A percentile compares a stretch with the other conserved stretches of the same genome.
Evolutionary conservation across 2,113 vertebrate genomes (phyloP).

Genomic region (Camarhynchus parvulus): DNA sequence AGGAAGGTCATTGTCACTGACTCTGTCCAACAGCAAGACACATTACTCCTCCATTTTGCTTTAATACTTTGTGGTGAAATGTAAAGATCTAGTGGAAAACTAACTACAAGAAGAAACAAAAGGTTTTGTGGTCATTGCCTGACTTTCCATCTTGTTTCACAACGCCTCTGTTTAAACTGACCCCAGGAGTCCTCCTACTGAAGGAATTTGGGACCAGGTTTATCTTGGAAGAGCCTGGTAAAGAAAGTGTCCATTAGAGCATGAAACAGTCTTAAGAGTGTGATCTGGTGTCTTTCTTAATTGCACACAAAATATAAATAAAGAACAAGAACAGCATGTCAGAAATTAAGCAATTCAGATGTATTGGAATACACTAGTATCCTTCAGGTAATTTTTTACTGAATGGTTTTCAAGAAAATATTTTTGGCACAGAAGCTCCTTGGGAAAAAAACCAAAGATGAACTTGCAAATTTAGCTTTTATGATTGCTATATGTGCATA

Average conservation of each 20-base stretch:
- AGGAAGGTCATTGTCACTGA: background rate
- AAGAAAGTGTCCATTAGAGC: background rate
- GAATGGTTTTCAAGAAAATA: background rate
- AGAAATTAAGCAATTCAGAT: background rate
- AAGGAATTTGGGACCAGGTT: background rate
- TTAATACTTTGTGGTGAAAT: background rate
- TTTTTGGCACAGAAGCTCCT: background rate
- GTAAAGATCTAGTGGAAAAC: background rate
- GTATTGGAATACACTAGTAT: background rate
- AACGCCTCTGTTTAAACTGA: background rate
- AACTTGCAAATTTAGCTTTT: background rate
- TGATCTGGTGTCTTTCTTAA: background rate
- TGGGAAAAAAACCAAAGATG: background rate
- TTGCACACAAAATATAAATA: background rate
- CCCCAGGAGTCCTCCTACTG: background rate
- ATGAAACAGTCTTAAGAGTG: background rate
- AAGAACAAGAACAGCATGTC: background rate
- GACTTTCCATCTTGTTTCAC: background rate
- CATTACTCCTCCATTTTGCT: background rate
- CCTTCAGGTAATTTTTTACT: background rate
- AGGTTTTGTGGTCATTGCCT: background rate
- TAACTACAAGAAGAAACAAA: background rate
- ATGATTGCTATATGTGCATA: background rate
- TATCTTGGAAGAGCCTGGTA: background rate
- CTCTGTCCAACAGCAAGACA: background rate